These are phyloP conservation scores for Athene noctua DNA, from an alignment of 2,113 vertebrate species.

Conservation along the genomic window DNA sequence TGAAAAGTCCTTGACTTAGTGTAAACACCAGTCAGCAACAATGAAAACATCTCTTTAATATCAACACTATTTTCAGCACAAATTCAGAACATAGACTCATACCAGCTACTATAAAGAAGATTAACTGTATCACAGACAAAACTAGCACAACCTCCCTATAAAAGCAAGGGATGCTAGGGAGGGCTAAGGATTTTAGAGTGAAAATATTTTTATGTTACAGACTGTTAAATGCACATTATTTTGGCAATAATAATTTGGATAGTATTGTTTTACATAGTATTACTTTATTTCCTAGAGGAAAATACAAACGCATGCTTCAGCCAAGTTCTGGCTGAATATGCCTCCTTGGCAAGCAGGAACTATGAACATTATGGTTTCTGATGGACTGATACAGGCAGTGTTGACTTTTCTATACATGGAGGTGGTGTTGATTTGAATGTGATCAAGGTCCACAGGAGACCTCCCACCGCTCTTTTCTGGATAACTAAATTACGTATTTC, in stretches of 20 bases:
- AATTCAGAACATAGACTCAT: no score
- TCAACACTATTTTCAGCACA: no score
- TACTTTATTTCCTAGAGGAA: neutral
- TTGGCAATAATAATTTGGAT: neutral
- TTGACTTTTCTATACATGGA: neutral
- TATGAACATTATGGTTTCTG: neutral
- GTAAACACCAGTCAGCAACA: no score
- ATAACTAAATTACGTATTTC: neutral
- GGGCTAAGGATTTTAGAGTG: neutral
- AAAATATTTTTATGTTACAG: neutral
- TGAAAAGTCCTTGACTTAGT: no score
- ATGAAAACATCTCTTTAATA: no score
- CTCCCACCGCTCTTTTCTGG: rapidly evolving
- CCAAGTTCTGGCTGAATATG: rapidly evolving
- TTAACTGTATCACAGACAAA: no score
- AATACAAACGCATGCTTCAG: neutral
- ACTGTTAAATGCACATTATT: neutral
- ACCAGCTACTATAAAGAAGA: no score
- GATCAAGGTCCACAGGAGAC: neutral
- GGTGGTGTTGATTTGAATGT: neutral
- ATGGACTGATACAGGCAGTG: neutral
- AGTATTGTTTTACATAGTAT: neutral
- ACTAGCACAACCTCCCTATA: neutral
- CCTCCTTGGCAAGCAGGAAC: neutral
- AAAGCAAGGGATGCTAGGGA: neutral